These are phyloP conservation scores for Agonopterix alstromeriana DNA, from an alignment of 2,888 invertebrate genomes.

Conservation along the genomic window DNA sequence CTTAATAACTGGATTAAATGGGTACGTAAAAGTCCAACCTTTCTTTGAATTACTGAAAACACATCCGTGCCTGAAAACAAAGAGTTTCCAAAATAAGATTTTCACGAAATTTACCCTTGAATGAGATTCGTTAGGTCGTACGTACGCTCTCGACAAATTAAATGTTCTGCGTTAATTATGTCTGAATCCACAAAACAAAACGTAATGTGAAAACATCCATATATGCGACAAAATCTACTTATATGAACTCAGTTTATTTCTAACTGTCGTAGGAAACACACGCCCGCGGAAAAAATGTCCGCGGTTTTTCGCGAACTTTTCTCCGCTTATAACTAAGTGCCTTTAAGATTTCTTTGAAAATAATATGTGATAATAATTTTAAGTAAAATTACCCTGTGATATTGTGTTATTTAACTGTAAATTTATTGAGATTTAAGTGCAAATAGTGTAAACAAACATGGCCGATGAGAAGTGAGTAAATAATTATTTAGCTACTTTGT, in stretches of 20 bases:
- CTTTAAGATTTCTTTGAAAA: slow-evolving; percentile 8
- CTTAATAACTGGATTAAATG: too few relatives aligned
- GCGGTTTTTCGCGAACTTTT: slow-evolving; percentile 12
- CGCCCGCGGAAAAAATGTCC: slow-evolving; percentile 12
- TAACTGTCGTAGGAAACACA: neutral
- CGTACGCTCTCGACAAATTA: too few relatives aligned
- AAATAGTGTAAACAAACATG: slow-evolving; percentile 29
- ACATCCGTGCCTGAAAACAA: too few relatives aligned
- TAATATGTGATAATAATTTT: slow-evolving; percentile 28
- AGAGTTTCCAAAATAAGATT: too few relatives aligned
- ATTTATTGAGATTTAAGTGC: slow-evolving; percentile 16
- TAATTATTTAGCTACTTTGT: neutral
- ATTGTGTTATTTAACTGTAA: slow-evolving; percentile 23
- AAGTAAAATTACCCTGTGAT: slow-evolving; percentile 35
- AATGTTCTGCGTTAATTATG: too few relatives aligned
- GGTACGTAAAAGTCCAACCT: too few relatives aligned
- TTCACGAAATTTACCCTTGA: too few relatives aligned
- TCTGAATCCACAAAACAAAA: too few relatives aligned
- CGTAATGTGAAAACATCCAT: slow-evolving; percentile 18
- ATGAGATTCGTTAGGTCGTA: too few relatives aligned
- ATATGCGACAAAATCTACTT: slow-evolving; percentile 20
- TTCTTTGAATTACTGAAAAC: too few relatives aligned
- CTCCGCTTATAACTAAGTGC: slow-evolving; percentile 12
- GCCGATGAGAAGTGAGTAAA: slow-evolving; percentile 55
- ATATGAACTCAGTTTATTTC: slow-evolving; percentile 1